Percentiles rank a stretch among this genome's conserved stretches.
These are phyloP conservation scores for Siniperca scherzeri DNA, from an alignment of 2,797 vertebrate genomes.

Conservation along the genomic window DNA sequence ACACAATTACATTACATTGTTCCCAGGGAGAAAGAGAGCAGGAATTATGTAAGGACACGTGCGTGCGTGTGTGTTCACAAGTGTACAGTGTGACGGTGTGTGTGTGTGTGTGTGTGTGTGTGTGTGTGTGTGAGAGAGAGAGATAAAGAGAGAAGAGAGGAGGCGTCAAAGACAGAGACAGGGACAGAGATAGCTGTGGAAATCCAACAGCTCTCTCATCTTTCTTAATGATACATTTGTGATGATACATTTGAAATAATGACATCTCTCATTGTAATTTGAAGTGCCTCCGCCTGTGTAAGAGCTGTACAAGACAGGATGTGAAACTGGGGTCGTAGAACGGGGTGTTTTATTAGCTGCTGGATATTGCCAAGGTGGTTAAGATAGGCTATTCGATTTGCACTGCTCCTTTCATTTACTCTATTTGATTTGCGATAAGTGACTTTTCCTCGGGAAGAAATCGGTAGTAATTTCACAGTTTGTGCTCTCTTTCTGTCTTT, in stretches of 20 bases:
- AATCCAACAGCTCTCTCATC: slow-evolving; percentile 60
- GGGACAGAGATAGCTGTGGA: slow-evolving; percentile 37
- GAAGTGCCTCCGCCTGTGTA: slow-evolving; percentile 50
- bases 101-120: not conserved
- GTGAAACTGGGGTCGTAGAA: slow-evolving; percentile 64
- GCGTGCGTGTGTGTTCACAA: not conserved
- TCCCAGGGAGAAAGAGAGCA: not conserved
- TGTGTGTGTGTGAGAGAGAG: not conserved
- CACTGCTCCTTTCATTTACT: slow-evolving; percentile 71
- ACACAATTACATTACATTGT: slow-evolving; percentile 17
- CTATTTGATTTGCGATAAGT: slow-evolving; percentile 77
- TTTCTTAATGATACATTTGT: slow-evolving; percentile 60
- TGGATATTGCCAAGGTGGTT: slow-evolving; percentile 69
- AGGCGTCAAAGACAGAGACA: slow-evolving; percentile 45
- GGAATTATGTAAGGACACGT: slow-evolving; percentile 36
- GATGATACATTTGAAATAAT: slow-evolving; percentile 60
- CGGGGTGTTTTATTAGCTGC: slow-evolving; percentile 70
- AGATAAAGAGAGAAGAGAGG: slow-evolving; percentile 20
- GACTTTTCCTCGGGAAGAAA: slow-evolving; percentile 67
- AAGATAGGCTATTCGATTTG: slow-evolving; percentile 73
- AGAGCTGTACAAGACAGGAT: slow-evolving; percentile 44
- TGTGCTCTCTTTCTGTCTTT: slow-evolving; percentile 53
- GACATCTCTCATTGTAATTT: slow-evolving; percentile 68
- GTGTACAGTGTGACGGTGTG: not conserved
- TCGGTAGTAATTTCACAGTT: slow-evolving; percentile 71